A percentile compares a stretch with the other conserved stretches of the same genome.
phyloP scores from a whole-genome alignment of 2,113 vertebrate genomes.

The Corythaixoides concolor region DNA sequence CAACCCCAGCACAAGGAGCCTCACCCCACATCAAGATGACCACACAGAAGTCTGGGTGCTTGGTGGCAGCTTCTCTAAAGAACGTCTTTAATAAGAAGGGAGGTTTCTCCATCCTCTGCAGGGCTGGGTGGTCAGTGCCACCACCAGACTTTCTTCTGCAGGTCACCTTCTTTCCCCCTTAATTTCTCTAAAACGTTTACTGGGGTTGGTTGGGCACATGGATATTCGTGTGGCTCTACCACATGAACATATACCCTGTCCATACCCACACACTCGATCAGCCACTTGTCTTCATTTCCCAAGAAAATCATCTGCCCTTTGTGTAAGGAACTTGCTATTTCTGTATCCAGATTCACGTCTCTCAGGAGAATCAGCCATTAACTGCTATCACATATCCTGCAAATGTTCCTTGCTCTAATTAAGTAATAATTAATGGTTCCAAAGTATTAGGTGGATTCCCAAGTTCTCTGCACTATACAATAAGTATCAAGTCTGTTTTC shows the following conservation, averaged over 20 bases:
- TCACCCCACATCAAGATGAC: fast-evolving
- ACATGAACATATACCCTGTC: not conserved
- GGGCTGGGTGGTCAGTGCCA: not conserved
- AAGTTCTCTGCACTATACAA: not conserved
- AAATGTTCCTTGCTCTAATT: slow-evolving; percentile 50
- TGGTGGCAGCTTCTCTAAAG: not conserved
- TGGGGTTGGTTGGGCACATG: not conserved
- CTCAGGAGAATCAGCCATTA: slow-evolving; percentile 6
- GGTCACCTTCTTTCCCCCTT: not conserved
- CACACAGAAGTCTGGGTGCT: not conserved
- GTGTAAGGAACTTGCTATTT: not conserved
- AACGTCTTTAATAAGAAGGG: not conserved
- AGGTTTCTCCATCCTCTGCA: not conserved
- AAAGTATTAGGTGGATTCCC: slow-evolving; percentile 7
- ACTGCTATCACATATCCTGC: not conserved
- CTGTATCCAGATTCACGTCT: not conserved
- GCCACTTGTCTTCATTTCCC: not conserved
- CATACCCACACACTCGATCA: not conserved
- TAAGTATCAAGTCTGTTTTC: not conserved
- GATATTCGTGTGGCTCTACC: not conserved
- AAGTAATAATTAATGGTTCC: slow-evolving; percentile 51
- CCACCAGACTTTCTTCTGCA: not conserved
- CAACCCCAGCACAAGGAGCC: not conserved
- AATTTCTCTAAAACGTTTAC: not conserved
- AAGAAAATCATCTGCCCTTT: not conserved